Evolutionary conservation across 1,140 invertebrate genomes (phyloP).

Genomic region (Temnothorax curvispinosus): DNA sequence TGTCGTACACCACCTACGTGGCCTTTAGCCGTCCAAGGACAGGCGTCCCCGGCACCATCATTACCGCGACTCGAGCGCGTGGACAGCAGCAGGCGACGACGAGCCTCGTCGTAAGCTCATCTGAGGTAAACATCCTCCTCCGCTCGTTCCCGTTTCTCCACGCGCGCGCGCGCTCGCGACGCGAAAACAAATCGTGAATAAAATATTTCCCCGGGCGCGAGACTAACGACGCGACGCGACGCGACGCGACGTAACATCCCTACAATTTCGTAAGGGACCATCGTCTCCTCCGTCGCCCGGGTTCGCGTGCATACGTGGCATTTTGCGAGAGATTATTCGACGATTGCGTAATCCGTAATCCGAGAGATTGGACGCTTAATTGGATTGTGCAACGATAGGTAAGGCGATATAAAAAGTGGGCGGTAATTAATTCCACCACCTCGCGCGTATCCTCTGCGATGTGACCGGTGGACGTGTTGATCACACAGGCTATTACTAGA

Average conservation of each 20-base stretch:
- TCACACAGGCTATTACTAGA: constrained; percentile 19
- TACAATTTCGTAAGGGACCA: constrained; percentile 16
- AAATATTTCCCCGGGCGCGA: constrained; percentile 7
- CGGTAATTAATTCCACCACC: constrained; percentile 52
- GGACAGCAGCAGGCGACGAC: constrained; percentile 49
- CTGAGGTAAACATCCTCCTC: constrained; percentile 73
- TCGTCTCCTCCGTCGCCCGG: neutral
- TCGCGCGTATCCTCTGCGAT: neutral
- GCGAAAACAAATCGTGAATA: constrained; percentile 50
- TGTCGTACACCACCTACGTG: constrained; percentile 81
- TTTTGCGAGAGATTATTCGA: constrained; percentile 35
- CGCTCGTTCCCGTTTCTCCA: constrained; percentile 69
- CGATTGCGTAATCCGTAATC: constrained; percentile 30
- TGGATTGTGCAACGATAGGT: constrained; percentile 47
- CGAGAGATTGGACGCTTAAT: constrained; percentile 34
- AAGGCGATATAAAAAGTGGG: constrained; percentile 36
- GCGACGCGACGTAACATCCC: neutral
- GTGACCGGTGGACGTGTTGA: neutral
- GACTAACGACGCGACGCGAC: neutral
- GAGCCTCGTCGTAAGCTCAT: constrained; percentile 51
- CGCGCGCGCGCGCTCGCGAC: neutral
- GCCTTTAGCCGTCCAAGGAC: constrained; percentile 79
- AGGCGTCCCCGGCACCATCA: constrained; percentile 68
- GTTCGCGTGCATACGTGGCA: no score
- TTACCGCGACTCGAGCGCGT: constrained; percentile 57